Percentiles rank a stretch among this genome's conserved stretches.
phyloP scores from a whole-genome alignment of 2,797 vertebrate genomes.

The Chrosomus eos region DNA sequence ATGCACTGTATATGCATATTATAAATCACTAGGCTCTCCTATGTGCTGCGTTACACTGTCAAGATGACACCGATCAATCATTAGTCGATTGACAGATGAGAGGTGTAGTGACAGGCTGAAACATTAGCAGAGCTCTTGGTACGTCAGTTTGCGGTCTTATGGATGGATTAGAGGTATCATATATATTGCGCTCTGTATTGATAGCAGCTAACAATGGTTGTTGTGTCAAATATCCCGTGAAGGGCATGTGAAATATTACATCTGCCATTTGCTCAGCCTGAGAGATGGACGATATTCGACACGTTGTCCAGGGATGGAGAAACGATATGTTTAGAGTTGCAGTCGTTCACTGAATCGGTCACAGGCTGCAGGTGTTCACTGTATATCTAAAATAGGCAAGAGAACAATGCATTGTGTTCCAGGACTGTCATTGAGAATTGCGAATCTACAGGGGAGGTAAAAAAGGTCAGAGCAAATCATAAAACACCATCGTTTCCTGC shows the following conservation, averaged over 20 bases:
- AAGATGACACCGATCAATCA: constrained; percentile 33
- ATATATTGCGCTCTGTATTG: constrained; percentile 42
- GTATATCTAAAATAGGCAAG: constrained; percentile 19
- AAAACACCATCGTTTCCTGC: constrained; percentile 43
- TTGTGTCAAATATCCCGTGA: constrained; percentile 44
- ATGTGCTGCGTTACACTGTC: constrained; percentile 8
- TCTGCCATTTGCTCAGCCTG: constrained; percentile 36
- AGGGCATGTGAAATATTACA: constrained; percentile 41
- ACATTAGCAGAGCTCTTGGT: constrained; percentile 31
- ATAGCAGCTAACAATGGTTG: constrained; percentile 46
- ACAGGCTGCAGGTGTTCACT: constrained; percentile 30
- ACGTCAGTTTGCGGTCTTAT: constrained; percentile 26
- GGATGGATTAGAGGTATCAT: constrained; percentile 43
- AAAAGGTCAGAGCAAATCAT: constrained; percentile 51
- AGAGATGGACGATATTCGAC: constrained; percentile 27
- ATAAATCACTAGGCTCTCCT: constrained; percentile 29
- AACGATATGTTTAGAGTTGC: constrained; percentile 38
- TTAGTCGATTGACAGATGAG: constrained; percentile 30
- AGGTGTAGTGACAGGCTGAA: constrained; percentile 17
- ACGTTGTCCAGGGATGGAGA: constrained; percentile 7
- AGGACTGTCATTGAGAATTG: constrained; percentile 6
- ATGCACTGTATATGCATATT: constrained; percentile 1
- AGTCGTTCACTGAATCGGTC: constrained; percentile 28
- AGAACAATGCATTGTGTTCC: constrained; percentile 22
- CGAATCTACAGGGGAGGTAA: constrained; percentile 28